A percentile compares a stretch with the other conserved stretches of the same genome.
Conservation (phyloP, 2,888 invertebrate species). For the Panopea generosa region DNA sequence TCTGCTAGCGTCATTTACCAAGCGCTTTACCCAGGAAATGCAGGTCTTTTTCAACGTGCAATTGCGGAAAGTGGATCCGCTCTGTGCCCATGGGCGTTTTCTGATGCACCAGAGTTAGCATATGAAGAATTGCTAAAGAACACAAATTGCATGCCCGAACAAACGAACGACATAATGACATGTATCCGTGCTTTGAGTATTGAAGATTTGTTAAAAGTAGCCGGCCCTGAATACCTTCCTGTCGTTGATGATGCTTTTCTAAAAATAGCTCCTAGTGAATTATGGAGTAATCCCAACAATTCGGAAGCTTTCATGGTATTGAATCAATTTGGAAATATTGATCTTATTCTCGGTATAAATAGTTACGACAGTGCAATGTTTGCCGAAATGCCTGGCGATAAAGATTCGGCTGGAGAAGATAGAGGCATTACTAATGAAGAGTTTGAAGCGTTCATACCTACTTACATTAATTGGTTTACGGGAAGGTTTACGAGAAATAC, state of each 20-base stretch:
- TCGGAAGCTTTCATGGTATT: neutral
- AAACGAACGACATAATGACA: neutral
- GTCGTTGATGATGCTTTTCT: conserved; percentile 11
- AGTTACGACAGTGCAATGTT: neutral
- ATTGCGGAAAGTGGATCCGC: conserved; percentile 38
- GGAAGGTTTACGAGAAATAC: neutral
- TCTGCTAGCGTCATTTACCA: conserved; percentile 34
- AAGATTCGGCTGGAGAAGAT: too few relatives aligned
- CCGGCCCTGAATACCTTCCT: neutral
- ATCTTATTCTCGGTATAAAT: conserved; percentile 12
- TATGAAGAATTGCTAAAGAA: neutral
- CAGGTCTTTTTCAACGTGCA: conserved; percentile 21
- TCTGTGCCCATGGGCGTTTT: conserved; percentile 13
- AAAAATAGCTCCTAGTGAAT: neutral
- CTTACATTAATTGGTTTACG: too few relatives aligned
- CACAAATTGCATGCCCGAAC: neutral
- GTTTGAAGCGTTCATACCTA: neutral
- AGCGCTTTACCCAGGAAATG: conserved; percentile 34
- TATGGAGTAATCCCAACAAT: neutral
- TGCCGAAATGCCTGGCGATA: neutral
- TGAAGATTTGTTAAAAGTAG: neutral
- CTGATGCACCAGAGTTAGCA: neutral
- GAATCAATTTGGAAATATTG: neutral
- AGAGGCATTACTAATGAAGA: too few relatives aligned
- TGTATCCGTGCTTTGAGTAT: conserved; percentile 1